A percentile compares a stretch with the other conserved stretches of the same genome.
These are phyloP conservation scores for Metacarcinus magister DNA, from an alignment of 2,888 invertebrate genomes.

Conservation along the genomic window DNA sequence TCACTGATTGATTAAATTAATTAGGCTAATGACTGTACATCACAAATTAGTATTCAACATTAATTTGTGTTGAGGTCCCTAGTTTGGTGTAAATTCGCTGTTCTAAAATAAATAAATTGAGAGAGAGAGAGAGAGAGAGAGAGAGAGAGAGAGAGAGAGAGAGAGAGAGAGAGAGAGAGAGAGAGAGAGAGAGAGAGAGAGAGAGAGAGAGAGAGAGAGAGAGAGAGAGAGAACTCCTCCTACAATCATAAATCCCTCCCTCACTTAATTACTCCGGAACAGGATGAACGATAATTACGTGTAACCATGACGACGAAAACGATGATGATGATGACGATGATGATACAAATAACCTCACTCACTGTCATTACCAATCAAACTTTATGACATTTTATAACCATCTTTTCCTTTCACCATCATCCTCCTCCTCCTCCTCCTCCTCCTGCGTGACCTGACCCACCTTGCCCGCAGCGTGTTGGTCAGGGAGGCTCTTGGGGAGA, in stretches of 20 bases:
- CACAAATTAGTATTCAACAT: too few species aligned
- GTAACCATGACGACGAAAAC: neutral
- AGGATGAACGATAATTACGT: neutral
- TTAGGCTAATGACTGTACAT: neutral
- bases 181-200: neutral
- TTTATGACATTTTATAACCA: neutral
- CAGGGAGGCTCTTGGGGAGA: constrained; percentile 43
- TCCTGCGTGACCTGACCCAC: constrained; percentile 7
- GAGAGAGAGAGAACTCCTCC: neutral
- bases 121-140: constrained; percentile 37
- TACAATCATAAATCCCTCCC: neutral
- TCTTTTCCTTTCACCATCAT: neutral
- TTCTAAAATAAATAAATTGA: neutral
- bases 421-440: neutral
- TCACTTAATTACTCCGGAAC: neutral
- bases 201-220: neutral
- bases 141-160: constrained; percentile 26
- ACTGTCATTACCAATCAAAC: neutral
- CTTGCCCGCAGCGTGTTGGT: constrained; percentile 63
- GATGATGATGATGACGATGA: neutral
- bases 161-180: constrained; percentile 16
- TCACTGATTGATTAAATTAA: neutral
- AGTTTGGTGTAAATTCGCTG: neutral
- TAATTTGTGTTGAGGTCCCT: too few species aligned
- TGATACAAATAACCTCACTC: neutral